Conservation (phyloP, 2,113 vertebrate genomes). For the Bujurquina vittata region DNA sequence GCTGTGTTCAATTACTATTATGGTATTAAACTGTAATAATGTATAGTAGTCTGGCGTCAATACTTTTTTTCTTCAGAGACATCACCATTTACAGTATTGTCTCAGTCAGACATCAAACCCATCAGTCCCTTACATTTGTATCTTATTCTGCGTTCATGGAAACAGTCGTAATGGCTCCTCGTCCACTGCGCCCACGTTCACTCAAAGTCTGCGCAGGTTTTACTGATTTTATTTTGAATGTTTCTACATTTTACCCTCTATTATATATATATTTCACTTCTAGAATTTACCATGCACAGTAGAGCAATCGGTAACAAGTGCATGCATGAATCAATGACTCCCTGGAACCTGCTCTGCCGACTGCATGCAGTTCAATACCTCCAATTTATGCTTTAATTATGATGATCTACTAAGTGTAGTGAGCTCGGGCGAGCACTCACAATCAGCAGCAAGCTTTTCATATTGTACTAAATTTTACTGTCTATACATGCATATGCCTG, state of each 20-base stretch:
- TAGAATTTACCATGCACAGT: conserved; percentile 54
- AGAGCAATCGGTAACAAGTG: conserved; percentile 73
- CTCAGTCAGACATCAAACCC: not conserved
- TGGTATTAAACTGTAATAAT: not conserved
- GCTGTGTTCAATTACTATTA: not conserved
- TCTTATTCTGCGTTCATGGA: not conserved
- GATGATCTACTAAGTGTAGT: conserved; percentile 70
- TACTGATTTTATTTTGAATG: conserved; percentile 74
- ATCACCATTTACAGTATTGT: not conserved
- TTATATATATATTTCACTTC: conserved; percentile 1
- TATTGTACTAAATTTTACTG: conserved; percentile 28
- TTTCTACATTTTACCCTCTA: conserved; percentile 60
- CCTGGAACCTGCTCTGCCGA: conserved; percentile 17
- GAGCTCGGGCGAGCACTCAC: conserved; percentile 21
- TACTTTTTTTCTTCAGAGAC: not conserved
- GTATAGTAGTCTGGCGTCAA: not conserved
- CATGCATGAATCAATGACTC: conserved; percentile 70
- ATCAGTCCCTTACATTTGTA: not conserved
- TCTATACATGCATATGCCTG: not conserved
- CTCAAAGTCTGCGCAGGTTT: conserved; percentile 30
- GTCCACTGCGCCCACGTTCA: not conserved
- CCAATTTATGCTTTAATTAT: conserved; percentile 80
- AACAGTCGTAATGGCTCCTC: not conserved
- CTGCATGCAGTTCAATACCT: conserved; percentile 64
- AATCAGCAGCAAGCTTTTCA: conserved; percentile 24